These are phyloP conservation scores for Fulmarus glacialis DNA, from an alignment of 2,113 vertebrate genomes.

Conservation along the genomic window DNA sequence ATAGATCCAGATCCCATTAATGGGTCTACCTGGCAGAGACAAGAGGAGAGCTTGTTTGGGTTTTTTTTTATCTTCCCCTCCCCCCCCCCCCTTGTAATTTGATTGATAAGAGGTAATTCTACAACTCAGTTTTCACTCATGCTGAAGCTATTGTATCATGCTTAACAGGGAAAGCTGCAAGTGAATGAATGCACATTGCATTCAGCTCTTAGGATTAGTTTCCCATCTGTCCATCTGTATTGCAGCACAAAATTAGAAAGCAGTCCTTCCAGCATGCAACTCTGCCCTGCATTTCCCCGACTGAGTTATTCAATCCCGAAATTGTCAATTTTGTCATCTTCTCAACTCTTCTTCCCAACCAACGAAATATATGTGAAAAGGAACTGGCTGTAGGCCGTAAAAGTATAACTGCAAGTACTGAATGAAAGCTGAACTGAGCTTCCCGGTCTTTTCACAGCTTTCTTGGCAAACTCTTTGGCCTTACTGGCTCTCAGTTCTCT, in stretches of 20 bases:
- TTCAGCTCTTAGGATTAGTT: background rate
- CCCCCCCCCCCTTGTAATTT: background rate
- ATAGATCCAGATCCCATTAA: background rate
- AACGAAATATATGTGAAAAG: background rate
- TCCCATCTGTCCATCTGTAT: background rate
- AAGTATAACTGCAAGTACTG: background rate
- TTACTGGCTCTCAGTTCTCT: background rate
- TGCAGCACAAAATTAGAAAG: background rate
- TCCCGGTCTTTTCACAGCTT: background rate
- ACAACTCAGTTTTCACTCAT: background rate
- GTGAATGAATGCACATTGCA: background rate
- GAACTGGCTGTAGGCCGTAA: background rate
- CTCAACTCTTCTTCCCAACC: background rate
- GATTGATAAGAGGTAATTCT: background rate
- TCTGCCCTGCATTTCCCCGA: background rate
- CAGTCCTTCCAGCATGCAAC: background rate
- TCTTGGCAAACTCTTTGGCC: background rate
- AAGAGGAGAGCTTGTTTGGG: background rate
- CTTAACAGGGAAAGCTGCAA: background rate
- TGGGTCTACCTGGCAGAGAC: background rate
- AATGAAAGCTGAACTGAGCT: background rate
- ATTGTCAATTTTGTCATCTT: background rate
- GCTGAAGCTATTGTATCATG: background rate
- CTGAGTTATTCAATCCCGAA: background rate
- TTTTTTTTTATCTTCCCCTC: fast-evolving